Base-by-base conservation (phyloP, 2,113 vertebrate genomes). In the Hiodon tergisus region DNA sequence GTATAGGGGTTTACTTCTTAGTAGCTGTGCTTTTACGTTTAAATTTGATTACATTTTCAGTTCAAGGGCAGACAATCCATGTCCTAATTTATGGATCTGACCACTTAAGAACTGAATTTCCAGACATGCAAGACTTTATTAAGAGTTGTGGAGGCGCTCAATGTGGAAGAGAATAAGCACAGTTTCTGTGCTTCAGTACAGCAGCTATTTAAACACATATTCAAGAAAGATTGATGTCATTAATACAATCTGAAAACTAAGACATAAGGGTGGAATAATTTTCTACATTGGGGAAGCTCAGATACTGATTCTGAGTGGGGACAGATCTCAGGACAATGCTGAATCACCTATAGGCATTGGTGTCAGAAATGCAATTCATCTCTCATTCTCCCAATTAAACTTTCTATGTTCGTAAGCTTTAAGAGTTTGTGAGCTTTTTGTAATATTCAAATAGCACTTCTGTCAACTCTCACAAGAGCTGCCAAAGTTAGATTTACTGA, bases 101-200 rank as follows among this genome's bases (percentile, higher is more conserved):
- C 68, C 89, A 87, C 0, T 94, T 92, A 82, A 88, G 85, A 83
- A 84, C 83, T 47, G 90, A 89, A 84, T 97, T 95, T 74, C 69
- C 87, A 74, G 82, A 91, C 63, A 63, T 98, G 79, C 91, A 89
- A 79, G 81, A 80, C 0, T 96, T 98, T 85, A 77, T 96, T 71
- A 81, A 89, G 82, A 55, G 85, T 96, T 71, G 91, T 94, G 4
- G 91, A 94, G 73, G 89, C 77, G 71, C 86, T 97, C 76, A 88
- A 91, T 7, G 81, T 96, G 1, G 87, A 88, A 61, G 88, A 87
- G 0, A 90, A 89, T 80, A 91, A 87, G 54, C 91, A 94, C 72
- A 93, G 92, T 96, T 1, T 91, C 91, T 1, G 80, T 96, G 3
- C 91, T 92, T 3, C 94, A 97, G 82, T 95, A 93, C 86, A 93